These are phyloP conservation scores for Camelus bactrianus DNA, from an alignment of 2,113 vertebrate genomes.

Conservation along the genomic window DNA sequence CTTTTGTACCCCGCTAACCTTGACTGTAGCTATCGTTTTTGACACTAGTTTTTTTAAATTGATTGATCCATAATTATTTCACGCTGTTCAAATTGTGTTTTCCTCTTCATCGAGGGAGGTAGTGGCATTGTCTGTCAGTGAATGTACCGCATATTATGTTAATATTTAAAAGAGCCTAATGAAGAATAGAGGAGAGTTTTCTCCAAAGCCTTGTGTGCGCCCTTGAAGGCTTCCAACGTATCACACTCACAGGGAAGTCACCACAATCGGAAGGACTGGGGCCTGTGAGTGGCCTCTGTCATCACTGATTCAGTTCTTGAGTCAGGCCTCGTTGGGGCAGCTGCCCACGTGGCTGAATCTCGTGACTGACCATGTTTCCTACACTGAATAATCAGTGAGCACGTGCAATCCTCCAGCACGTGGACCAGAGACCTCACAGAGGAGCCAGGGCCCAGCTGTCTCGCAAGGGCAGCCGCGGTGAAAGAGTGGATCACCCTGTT, in stretches of 20 bases:
- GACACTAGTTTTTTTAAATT: neutral
- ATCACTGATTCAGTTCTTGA: neutral
- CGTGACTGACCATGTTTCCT: neutral
- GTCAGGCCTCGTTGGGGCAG: neutral
- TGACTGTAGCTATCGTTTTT: neutral
- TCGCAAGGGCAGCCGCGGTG: neutral
- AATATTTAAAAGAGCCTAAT: neutral
- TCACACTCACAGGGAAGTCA: neutral
- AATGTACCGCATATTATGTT: neutral
- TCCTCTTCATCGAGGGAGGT: neutral
- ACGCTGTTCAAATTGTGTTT: neutral
- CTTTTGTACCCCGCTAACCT: neutral
- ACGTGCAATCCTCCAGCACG: neutral
- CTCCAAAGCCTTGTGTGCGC: neutral
- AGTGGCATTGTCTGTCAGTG: neutral
- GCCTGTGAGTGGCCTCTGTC: neutral
- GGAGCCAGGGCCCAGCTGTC: neutral
- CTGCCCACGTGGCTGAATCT: neutral
- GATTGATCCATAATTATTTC: neutral
- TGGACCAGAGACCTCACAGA: neutral
- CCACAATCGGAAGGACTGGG: neutral
- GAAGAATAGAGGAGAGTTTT: neutral
- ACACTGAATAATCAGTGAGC: constrained; percentile 22
- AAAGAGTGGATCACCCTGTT: neutral
- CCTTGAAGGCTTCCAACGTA: neutral